Percentiles rank a stretch among this genome's conserved stretches.
Evolutionary conservation across 1,140 invertebrate species (phyloP).

Genomic region (Pemphigus obesinymphae): DNA sequence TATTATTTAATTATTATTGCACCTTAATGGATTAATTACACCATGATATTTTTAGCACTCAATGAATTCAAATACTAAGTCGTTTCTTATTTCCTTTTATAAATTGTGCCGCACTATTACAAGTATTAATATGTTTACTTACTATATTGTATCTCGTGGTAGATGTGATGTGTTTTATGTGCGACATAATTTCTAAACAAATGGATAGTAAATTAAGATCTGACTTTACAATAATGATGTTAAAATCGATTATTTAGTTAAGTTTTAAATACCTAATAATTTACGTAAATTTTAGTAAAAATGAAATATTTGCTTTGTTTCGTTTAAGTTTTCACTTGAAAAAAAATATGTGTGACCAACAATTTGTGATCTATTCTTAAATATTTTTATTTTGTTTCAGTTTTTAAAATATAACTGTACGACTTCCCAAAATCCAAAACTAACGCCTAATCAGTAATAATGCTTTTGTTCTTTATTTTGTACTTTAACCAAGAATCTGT

Average conservation of each 20-base stretch:
- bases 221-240: conserved; percentile 5
- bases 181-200: neutral
- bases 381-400: neutral
- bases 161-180: neutral
- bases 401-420: neutral
- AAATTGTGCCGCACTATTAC: neutral
- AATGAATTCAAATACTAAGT: neutral
- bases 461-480: neutral
- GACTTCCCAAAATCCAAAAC: neutral
- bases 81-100: neutral
- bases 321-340: conserved; percentile 20
- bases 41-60: conserved; percentile 26
- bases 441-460: neutral
- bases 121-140: neutral
- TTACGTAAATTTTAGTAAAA: conserved; percentile 10
- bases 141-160: neutral
- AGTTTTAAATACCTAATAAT: conserved; percentile 20
- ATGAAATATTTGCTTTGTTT: conserved; percentile 8
- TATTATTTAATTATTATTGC: conserved; percentile 7
- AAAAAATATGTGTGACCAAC: conserved; percentile 2
- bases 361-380: neutral
- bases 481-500: conserved; percentile 3
- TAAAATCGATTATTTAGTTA: conserved; percentile 15
- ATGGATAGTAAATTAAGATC: neutral
- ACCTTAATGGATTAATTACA: conserved; percentile 5